Base-by-base conservation (phyloP, 2,797 vertebrate genomes). In the Spondyliosoma cantharus region DNA sequence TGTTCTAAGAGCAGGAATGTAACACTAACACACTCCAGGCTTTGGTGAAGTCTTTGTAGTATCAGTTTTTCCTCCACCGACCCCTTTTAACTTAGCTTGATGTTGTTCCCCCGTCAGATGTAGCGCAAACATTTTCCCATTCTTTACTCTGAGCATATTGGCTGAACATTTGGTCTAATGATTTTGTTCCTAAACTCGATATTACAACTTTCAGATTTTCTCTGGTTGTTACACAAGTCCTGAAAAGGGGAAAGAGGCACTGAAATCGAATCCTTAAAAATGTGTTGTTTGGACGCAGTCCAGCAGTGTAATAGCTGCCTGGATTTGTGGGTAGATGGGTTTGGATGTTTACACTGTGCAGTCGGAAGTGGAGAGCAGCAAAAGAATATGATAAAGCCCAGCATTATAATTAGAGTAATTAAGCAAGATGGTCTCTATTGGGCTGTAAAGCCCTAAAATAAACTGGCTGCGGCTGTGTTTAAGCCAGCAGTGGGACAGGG, bases 251-350 rank as follows among this genome's bases (percentile, higher is more conserved):
- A 87, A 86, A 83, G 78, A 89, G 74, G 76, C 88, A 80, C 81
- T 94, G 94, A 95, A 95, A 95, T 89, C 11, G 77, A 95, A 95
- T 93, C 93, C 93, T 87, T 90, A 94, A 94, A 95, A 95, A 94
- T 95, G 92, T 91, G 92, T 91, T 77, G 91, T 76, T 93, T 95
- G 95, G 94, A 91, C 66, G 1, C 61, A 29, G 81, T 94, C 93
- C 94, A 94, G 79, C 65, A 11, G 78, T 59, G 87, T 92, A 93
- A 94, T 92, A 87, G 92, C 89, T 87, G 88, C 90, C 93, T 85
- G 79, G 82, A 86, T 81, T 87, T 91, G 90, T 89, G 93, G 92
- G 88, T 90, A 84, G 84, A 89, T 86, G 78, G 81, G 71, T 85
- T 88, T 90, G 88, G 87, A 90, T 94, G 91, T 93, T 93, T 91